Conservation (phyloP, 2,888 invertebrate genomes). For the Catocala nupta region DNA sequence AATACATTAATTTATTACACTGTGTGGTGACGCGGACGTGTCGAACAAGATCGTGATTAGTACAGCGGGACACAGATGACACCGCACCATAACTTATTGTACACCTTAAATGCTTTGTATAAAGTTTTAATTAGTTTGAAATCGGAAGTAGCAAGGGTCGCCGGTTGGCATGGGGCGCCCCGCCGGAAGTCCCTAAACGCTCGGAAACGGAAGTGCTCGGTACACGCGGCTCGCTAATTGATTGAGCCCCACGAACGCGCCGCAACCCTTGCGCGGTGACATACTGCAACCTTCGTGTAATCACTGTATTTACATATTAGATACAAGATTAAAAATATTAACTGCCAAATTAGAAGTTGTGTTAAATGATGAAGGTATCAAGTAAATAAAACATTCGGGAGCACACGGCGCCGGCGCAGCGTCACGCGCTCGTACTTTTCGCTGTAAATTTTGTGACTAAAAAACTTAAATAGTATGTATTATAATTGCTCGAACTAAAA, state of each 20-base stretch:
- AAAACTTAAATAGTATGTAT: too few relatives aligned
- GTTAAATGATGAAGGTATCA: too few relatives aligned
- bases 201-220: conserved; percentile 83
- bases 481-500: too few relatives aligned
- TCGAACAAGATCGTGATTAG: conserved; percentile 61
- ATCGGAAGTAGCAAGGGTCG: not conserved
- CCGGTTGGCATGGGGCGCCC: conserved; percentile 47
- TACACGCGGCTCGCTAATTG: conserved; percentile 81
- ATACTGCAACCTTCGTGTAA: conserved; percentile 52
- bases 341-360: not conserved
- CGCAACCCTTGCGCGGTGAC: conserved; percentile 70
- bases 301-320: conserved; percentile 47
- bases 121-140: conserved; percentile 26
- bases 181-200: conserved; percentile 83
- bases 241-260: conserved; percentile 72
- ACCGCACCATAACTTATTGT: conserved; percentile 9
- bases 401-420: too few relatives aligned
- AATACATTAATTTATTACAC: conserved; percentile 38
- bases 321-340: conserved; percentile 20
- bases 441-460: too few relatives aligned
- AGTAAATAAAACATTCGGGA: too few relatives aligned
- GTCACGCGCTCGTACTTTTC: too few relatives aligned
- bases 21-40: conserved; percentile 63
- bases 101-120: conserved; percentile 20
- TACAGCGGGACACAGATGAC: conserved; percentile 24